Evolutionary conservation across 1,140 invertebrate species (phyloP).

Genomic region (Penaeus japonicus): DNA sequence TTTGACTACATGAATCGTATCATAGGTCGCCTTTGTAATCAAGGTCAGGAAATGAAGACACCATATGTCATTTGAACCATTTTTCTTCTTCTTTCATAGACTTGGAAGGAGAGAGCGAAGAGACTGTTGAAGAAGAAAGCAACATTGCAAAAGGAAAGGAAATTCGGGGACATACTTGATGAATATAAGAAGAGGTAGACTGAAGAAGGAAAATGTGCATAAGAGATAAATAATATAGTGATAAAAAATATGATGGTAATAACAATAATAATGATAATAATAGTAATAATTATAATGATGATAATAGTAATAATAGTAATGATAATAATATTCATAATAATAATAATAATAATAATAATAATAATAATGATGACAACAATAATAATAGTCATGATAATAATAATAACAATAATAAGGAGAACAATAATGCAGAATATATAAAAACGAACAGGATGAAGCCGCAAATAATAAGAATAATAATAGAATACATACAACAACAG

Average conservation of each 20-base stretch:
- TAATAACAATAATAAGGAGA: constrained; percentile 62
- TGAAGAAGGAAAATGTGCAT: background rate
- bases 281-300: background rate
- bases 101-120: background rate
- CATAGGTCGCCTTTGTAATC: no score
- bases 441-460: background rate
- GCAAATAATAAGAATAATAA: background rate
- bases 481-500: no score
- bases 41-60: no score
- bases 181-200: background rate
- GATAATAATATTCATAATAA: no score
- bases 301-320: background rate
- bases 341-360: no score
- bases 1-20: background rate
- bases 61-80: no score
- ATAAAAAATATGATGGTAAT: no score
- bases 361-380: background rate
- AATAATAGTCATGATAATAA: background rate
- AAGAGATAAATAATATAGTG: background rate
- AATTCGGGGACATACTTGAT: no score
- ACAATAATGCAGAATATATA: background rate
- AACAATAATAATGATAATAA: no score
- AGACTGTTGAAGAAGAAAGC: no score
- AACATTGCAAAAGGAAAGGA: background rate
- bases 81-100: background rate